These are phyloP conservation scores for Eurosta solidaginis DNA, from an alignment of 1,140 invertebrate species.

Conservation along the genomic window DNA sequence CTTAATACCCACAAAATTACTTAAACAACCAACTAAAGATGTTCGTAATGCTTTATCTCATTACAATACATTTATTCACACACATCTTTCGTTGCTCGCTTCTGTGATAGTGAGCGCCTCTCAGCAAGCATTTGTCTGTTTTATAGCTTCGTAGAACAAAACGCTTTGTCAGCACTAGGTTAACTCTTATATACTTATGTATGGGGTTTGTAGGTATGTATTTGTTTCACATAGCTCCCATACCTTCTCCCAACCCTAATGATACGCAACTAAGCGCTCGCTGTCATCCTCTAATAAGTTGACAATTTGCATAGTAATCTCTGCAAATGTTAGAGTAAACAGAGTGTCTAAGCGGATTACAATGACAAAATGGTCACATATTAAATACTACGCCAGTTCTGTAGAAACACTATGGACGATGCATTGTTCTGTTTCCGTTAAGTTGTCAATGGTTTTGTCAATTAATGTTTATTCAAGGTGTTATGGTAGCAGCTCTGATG, in stretches of 20 bases:
- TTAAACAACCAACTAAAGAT: neutral
- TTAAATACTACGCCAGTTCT: neutral
- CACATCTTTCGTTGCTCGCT: too few relatives aligned
- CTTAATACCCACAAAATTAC: neutral
- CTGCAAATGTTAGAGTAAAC: conserved; percentile 3
- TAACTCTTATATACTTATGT: too few relatives aligned
- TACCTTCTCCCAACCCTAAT: neutral
- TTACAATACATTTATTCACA: neutral
- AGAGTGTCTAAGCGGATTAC: conserved; percentile 30
- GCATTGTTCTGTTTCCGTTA: too few relatives aligned
- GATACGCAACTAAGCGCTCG: neutral
- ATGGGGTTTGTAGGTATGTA: neutral
- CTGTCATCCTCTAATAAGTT: neutral
- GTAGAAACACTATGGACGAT: too few relatives aligned
- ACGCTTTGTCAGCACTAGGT: neutral
- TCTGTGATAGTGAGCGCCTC: neutral
- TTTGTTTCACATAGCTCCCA: neutral
- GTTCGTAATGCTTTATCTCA: neutral
- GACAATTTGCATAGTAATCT: conserved; percentile 31
- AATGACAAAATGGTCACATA: neutral
- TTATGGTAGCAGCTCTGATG: too few relatives aligned
- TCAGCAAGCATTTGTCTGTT: neutral
- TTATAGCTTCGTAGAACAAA: neutral
- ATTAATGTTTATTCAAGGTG: too few relatives aligned
- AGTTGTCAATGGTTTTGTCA: too few relatives aligned